Base-by-base conservation (phyloP, 2,888 invertebrate species). In the Dioctria rufipes region DNA sequence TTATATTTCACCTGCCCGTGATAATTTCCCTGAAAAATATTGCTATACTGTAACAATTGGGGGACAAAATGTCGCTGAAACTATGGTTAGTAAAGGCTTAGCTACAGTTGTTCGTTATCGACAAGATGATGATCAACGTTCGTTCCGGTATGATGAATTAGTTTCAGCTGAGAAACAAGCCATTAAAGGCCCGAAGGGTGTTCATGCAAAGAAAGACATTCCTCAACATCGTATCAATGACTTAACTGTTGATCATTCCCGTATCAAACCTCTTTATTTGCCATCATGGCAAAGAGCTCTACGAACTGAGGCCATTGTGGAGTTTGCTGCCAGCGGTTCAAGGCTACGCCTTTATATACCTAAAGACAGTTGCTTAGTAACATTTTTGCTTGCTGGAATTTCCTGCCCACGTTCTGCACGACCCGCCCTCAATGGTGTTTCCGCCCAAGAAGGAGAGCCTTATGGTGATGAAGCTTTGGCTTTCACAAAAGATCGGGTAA, bases 301-400 rank as follows among this genome's bases (percentile, higher is more conserved):
- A 81, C 94, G 95, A 84, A 94, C 95, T 67, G 97, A 98, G 87
- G 98, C 95, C 4, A 93, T 96, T 11, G 98, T 98, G 3, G 99
- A 99, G 88, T 99, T 98, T 88, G 97, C 99, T 2, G 96, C 98
- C 0, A 97, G 97, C 86, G 99, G 99, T 25, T 98, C 99, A 0
- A 92, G 99, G 66, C 91, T 99, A 86, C 93, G 99, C 83, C 89
- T 99, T 6, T 99, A 95, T 89, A 93, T 99, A 84, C 97, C 98
- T 2, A 97, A 97, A 88, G 98, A 97, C 86, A 97, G 97, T 80
- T 96, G 97, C 84, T 91, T 99, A 80, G 95, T 99, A 80, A 99
- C 98, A 4, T 97, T 99, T 91, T 91, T 99, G 75, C 91, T 88
- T 87, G 90, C 90, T 87, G 94, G 94, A 82, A 94, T 95, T 83